phyloP scores from a whole-genome alignment of 2,113 vertebrate genomes.

The Dromaius novaehollandiae region DNA sequence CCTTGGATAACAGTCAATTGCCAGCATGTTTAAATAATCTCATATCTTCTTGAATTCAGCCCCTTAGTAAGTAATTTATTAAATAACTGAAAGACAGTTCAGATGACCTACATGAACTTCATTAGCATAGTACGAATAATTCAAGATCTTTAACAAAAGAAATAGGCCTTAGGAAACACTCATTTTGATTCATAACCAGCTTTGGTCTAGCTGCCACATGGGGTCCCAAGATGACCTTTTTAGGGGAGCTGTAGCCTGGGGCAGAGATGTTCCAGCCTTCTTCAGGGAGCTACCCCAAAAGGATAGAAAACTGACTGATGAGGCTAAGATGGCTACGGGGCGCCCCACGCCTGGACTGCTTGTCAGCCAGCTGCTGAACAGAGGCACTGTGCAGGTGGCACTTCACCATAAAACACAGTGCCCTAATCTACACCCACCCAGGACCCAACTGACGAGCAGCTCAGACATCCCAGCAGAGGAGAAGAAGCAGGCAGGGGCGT shows the following conservation, averaged over 20 bases:
- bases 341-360: neutral
- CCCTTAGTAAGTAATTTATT: neutral
- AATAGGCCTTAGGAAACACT: neutral
- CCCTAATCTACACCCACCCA: accelerated
- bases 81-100: neutral
- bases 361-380: neutral
- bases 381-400: neutral
- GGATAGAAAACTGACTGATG: neutral
- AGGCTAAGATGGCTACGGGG: neutral
- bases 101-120: neutral
- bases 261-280: neutral
- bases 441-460: neutral
- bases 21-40: neutral
- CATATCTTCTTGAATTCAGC: neutral
- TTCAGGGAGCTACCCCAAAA: neutral
- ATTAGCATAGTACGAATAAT: neutral
- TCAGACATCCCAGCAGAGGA: neutral
- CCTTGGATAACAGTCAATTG: neutral
- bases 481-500: neutral
- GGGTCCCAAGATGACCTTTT: neutral
- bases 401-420: accelerated
- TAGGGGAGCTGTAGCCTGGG: neutral
- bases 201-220: neutral
- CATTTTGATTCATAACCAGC: neutral
- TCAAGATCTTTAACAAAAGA: neutral